Conservation (phyloP, 2,888 invertebrate genomes). For the Thumatha senex region DNA sequence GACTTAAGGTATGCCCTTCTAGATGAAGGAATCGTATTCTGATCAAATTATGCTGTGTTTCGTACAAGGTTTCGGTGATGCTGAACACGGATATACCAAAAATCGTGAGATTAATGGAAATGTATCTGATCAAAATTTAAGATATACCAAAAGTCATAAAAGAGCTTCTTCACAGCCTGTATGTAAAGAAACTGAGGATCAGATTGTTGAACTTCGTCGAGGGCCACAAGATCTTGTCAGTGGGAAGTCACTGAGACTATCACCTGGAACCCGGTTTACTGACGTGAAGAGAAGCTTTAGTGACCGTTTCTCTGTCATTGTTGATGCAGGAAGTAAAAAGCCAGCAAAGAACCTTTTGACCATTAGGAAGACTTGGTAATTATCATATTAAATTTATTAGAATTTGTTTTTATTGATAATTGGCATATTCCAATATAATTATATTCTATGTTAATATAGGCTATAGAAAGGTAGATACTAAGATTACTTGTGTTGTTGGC, state of each 20-base stretch:
- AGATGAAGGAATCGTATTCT: constrained; percentile 78
- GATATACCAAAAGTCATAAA: constrained; percentile 52
- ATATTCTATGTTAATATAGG: no score
- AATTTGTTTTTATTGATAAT: not conserved
- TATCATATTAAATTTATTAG: constrained; percentile 17
- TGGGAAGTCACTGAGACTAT: constrained; percentile 64
- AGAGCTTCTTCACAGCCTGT: constrained; percentile 47
- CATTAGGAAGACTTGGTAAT: constrained; percentile 79
- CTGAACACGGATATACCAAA: constrained; percentile 59
- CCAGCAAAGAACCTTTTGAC: constrained; percentile 64
- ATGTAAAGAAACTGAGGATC: constrained; percentile 31
- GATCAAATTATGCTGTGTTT: constrained; percentile 87
- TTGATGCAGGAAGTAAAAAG: constrained; percentile 63
- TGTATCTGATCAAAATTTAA: constrained; percentile 54
- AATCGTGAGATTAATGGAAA: constrained; percentile 60
- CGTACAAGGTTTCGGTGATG: constrained; percentile 85
- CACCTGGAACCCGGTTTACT: constrained; percentile 58
- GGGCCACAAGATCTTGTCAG: constrained; percentile 49
- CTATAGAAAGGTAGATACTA: no score
- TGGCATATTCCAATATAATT: no score
- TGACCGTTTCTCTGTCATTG: constrained; percentile 72
- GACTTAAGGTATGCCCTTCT: constrained; percentile 63
- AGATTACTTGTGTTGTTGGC: no score
- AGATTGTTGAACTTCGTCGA: constrained; percentile 45
- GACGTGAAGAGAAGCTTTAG: constrained; percentile 78